Percentiles rank a stretch among this genome's conserved stretches.
These are phyloP conservation scores for Cordilura impudica DNA, from an alignment of 2,888 invertebrate species.

Conservation along the genomic window DNA sequence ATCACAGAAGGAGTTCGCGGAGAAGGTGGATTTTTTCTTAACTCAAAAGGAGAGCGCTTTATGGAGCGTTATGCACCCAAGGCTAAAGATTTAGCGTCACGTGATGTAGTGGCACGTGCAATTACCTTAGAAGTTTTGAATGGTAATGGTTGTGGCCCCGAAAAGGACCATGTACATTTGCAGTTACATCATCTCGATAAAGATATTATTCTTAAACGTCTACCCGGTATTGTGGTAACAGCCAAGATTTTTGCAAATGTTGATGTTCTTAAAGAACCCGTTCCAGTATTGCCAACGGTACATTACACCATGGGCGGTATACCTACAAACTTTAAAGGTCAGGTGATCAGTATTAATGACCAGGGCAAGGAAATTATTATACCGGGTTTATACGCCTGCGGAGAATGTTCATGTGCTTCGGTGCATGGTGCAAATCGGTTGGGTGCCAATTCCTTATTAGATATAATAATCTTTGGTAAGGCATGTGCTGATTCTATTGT, in stretches of 20 bases:
- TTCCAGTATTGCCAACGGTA: conserved; percentile 98
- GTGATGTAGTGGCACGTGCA: conserved; percentile 97
- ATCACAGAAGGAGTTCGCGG: conserved; percentile 98
- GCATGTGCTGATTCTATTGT: conserved; percentile 95
- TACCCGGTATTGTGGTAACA: conserved; percentile 98
- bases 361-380: conserved; percentile 80
- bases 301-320: conserved; percentile 99
- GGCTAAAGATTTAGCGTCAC: conserved; percentile 97
- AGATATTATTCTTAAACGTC: conserved; percentile 87
- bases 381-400: conserved; percentile 94
- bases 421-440: conserved; percentile 99
- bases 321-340: conserved; percentile 97
- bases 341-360: conserved; percentile 80
- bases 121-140: conserved; percentile 98
- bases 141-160: conserved; percentile 96
- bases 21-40: conserved; percentile 97
- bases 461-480: conserved; percentile 97
- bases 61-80: conserved; percentile 99
- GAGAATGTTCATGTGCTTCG: conserved; percentile 95
- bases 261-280: conserved; percentile 98
- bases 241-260: conserved; percentile 99
- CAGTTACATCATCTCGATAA: conserved; percentile 97
- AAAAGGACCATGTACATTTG: conserved; percentile 95
- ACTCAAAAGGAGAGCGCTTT: conserved; percentile 97
- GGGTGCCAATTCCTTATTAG: conserved; percentile 97